phyloP scores from a whole-genome alignment of 2,797 vertebrate species.

The Miichthys miiuy region DNA sequence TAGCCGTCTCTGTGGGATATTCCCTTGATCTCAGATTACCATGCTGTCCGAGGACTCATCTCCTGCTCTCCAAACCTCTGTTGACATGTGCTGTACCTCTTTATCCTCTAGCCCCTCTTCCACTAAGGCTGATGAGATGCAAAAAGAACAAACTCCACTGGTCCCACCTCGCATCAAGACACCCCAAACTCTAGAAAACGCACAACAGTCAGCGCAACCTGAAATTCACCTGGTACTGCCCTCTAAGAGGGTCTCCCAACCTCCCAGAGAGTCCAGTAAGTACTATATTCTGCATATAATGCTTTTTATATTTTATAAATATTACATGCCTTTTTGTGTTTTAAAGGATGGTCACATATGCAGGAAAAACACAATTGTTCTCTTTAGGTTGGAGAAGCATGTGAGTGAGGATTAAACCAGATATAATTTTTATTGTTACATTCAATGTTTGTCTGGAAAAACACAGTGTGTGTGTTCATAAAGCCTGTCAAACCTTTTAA shows the following conservation, averaged over 20 bases:
- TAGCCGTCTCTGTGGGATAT: constrained; percentile 37
- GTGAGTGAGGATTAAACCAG: background rate
- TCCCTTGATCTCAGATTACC: constrained; percentile 15
- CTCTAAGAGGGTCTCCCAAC: constrained; percentile 28
- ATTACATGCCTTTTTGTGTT: background rate
- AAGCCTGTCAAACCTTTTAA: background rate
- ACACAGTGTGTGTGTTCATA: background rate
- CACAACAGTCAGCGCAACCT: constrained; percentile 31
- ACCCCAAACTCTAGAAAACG: constrained; percentile 39
- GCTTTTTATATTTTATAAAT: background rate
- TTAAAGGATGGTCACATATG: background rate
- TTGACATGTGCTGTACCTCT: constrained; percentile 48
- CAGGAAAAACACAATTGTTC: background rate
- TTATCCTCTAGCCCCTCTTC: constrained; percentile 48
- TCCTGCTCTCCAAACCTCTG: constrained; percentile 29
- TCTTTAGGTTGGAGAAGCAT: background rate
- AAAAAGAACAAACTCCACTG: constrained; percentile 63
- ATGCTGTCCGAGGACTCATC: constrained; percentile 34
- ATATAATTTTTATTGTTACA: background rate
- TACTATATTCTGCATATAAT: background rate
- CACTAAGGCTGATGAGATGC: constrained; percentile 58
- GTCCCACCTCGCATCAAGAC: constrained; percentile 68
- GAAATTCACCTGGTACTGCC: constrained; percentile 46
- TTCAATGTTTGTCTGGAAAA: background rate
- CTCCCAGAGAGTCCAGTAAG: constrained; percentile 47